phyloP scores from a whole-genome alignment of 2,113 vertebrate genomes.

The Ophthalmolycus amberensis region DNA sequence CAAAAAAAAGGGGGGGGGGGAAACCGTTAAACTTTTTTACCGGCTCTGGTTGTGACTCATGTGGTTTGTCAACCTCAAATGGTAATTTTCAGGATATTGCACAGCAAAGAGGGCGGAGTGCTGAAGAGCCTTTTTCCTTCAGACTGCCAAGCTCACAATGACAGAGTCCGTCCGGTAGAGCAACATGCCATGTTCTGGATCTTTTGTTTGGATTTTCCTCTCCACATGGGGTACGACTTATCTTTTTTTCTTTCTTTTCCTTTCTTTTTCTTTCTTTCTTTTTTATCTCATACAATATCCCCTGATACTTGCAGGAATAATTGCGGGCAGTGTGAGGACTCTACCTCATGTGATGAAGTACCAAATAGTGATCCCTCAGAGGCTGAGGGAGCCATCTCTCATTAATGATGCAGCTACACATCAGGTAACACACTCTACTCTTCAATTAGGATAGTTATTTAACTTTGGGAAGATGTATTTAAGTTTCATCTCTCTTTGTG shows the following conservation, averaged over 20 bases:
- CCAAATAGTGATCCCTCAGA: constrained; percentile 80
- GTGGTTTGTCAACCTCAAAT: constrained; percentile 34
- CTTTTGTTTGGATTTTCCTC: constrained; percentile 69
- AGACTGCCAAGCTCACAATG: constrained; percentile 42
- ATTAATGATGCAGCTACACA: constrained; percentile 47
- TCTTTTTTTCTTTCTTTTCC: constrained; percentile 2
- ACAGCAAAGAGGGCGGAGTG: constrained; percentile 65
- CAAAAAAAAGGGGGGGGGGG: too few species aligned
- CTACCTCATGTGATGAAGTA: constrained; percentile 84
- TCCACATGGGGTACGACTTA: constrained; percentile 74
- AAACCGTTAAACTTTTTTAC: not conserved
- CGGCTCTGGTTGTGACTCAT: constrained; percentile 47
- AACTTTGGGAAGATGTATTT: not conserved
- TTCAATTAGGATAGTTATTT: not conserved
- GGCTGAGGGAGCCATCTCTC: constrained; percentile 71
- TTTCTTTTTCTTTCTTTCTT: constrained; percentile 21
- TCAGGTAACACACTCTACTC: constrained; percentile 50
- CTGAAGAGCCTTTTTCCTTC: constrained; percentile 25
- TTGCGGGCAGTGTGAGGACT: constrained; percentile 44
- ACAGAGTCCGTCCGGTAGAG: constrained; percentile 66
- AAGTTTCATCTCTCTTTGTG: not conserved
- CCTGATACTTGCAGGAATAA: constrained; percentile 58
- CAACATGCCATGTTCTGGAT: constrained; percentile 85
- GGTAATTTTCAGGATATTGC: constrained; percentile 72
- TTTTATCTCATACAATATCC: constrained; percentile 1